Conservation (phyloP, 2,113 vertebrate species). For the Clupea harengus region DNA sequence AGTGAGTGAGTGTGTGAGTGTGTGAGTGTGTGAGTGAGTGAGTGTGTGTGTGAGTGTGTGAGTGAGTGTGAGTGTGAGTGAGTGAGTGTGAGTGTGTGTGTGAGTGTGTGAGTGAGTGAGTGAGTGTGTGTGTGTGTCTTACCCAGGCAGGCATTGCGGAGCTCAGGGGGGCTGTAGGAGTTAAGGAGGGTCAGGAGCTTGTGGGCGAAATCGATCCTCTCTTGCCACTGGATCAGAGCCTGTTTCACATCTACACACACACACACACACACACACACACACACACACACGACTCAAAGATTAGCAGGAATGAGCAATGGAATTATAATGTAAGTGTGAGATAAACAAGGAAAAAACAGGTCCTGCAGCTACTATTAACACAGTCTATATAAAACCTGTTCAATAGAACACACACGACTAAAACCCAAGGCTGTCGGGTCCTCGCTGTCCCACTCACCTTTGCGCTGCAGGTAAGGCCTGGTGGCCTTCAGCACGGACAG, state of each 20-base stretch:
- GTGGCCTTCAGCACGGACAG: constrained; percentile 95
- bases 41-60: background rate
- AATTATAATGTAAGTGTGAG: background rate
- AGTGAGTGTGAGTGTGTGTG: background rate
- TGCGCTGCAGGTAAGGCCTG: constrained; percentile 93
- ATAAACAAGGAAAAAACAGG: background rate
- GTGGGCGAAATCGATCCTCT: constrained; percentile 98
- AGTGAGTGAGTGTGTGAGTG: background rate
- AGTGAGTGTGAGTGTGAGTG: background rate
- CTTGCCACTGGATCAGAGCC: constrained; percentile 99
- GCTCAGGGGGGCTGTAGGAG: constrained; percentile 96
- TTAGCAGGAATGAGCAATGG: background rate
- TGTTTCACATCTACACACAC: constrained; percentile 92
- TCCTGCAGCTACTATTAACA: too few relatives aligned
- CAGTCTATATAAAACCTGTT: too few relatives aligned
- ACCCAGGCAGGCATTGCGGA: constrained; percentile 95
- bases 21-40: background rate
- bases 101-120: background rate
- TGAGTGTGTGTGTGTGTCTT: constrained; percentile 40
- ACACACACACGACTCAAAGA: background rate
- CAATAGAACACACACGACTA: too few relatives aligned
- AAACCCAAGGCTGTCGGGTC: too few relatives aligned
- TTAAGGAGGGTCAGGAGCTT: constrained; percentile 99
- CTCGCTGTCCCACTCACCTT: constrained; percentile 74
- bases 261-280: constrained; percentile 4